Conservation (phyloP, 2,888 invertebrate species). For the Nymphalis polychloros region DNA sequence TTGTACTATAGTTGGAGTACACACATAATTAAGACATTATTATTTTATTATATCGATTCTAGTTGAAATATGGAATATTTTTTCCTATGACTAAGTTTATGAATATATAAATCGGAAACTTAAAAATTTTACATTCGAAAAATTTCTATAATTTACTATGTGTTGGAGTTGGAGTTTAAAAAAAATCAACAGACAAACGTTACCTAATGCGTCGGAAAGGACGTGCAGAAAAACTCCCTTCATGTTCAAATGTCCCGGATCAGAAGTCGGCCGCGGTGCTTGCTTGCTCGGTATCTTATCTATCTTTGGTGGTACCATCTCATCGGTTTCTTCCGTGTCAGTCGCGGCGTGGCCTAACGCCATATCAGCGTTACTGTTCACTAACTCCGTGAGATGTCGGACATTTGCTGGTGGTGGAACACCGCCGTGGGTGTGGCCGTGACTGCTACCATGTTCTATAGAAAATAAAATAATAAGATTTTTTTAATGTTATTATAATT, state of each 20-base stretch:
- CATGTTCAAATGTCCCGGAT: constrained; percentile 97
- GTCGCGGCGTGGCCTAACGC: constrained; percentile 73
- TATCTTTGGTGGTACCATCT: constrained; percentile 70
- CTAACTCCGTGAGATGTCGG: constrained; percentile 71
- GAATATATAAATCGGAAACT: no score
- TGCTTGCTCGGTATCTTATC: constrained; percentile 60
- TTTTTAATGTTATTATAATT: no score
- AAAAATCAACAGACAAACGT: constrained; percentile 47
- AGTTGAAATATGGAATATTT: no score
- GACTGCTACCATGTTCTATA: constrained; percentile 87
- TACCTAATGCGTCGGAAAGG: constrained; percentile 96
- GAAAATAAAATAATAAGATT: no score
- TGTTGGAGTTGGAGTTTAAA: not conserved
- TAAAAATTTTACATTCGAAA: no score
- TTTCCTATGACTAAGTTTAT: no score
- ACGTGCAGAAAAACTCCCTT: constrained; percentile 99
- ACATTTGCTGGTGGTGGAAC: constrained; percentile 76
- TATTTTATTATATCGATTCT: no score
- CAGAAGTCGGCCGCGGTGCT: constrained; percentile 60
- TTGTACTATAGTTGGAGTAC: no score
- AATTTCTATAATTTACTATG: no score
- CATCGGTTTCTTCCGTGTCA: constrained; percentile 71
- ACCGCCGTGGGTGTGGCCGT: constrained; percentile 84
- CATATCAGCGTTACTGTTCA: constrained; percentile 77
- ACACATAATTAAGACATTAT: no score